Base-by-base conservation (phyloP, 1,140 invertebrate species). In the Cherax quadricarinatus region DNA sequence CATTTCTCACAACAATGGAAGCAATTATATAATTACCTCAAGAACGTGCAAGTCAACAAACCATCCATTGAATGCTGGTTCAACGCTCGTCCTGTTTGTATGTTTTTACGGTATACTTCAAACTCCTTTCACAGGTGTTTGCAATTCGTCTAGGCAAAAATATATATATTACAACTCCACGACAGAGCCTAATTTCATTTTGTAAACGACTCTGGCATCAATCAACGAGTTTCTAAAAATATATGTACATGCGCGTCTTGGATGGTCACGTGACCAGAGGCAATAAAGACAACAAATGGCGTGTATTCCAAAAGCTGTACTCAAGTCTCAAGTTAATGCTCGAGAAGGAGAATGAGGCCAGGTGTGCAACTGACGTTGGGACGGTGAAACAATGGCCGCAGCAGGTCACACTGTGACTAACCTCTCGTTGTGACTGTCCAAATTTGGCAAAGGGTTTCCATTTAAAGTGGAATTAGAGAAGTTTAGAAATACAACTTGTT, bases 1-100 rank as follows among this genome's bases (percentile, higher is more conserved):
- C 62, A 85, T 85, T 70, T 70, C 48, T 70, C 83, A 85, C 62
- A 49, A 70, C 60, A 49, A 66, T 70, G 62, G 83, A 85, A 85
- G 60, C 83, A 85, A 85, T 85, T 85, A 85, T 30, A 30, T 75
- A 75, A 75, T 75, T 75, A 75, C 70, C 70, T 12, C 62, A 30
- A 75, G n/a, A 1, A 10, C n/a, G 21, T n/a, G 70, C 12, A 30
- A 30, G 70, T 30, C 12, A 75, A 30, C n/a, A 75, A 30, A 10
- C 21, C 70, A 75, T 30, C 21, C 7, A 30, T 30, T 30, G 24
- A 24, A 75, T 9, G 66, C 21, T 70, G 5, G 16, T 21, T 21
- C 18, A 41, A 41, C 30, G 30, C 30, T 41, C 30, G 30, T 41
- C 30, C 30, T 41, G 30, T 2, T 41, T 41, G 30, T 41, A 41